A percentile compares a stretch with the other conserved stretches of the same genome.
Evolutionary conservation across 2,888 invertebrate species (phyloP).

Genomic region (Ditylenchus weischeri): DNA sequence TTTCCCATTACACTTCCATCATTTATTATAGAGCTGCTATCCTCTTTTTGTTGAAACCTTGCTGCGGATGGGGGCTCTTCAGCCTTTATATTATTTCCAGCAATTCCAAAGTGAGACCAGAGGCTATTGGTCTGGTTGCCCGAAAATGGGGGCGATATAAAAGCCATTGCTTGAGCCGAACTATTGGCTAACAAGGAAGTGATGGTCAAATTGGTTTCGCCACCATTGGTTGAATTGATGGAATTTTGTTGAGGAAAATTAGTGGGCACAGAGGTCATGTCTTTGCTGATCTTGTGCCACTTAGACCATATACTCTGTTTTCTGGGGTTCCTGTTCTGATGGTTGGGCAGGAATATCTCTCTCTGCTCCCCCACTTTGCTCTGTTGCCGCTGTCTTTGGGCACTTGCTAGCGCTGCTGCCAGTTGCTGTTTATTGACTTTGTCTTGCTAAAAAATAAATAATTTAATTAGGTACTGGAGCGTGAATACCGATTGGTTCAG

Average conservation of each 20-base stretch:
- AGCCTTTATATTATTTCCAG: too few species aligned
- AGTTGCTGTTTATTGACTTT: constrained; percentile 15
- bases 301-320: constrained; percentile 5
- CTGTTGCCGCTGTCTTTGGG: constrained; percentile 3
- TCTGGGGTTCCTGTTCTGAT: neutral
- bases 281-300: constrained; percentile 1
- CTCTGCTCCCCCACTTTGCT: neutral
- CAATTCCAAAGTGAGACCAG: neutral
- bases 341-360: neutral
- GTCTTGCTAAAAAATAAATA: constrained; percentile 15
- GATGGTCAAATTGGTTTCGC: neutral
- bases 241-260: neutral
- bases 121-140: neutral
- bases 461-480: neutral
- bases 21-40: neutral
- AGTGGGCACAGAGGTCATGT: neutral
- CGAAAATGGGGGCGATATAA: neutral
- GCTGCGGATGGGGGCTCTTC: neutral
- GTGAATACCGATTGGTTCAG: too few species aligned
- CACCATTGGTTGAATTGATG: neutral
- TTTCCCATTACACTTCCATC: neutral
- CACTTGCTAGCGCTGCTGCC: constrained; percentile 9
- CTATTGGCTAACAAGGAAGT: constrained; percentile 1
- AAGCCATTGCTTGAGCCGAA: constrained; percentile 1
- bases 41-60: neutral